Percentiles rank a stretch among this genome's conserved stretches.
Evolutionary conservation across 92 coral and sea anemone genomes (phyloP).

Genomic region (Zoanthus solanderi): DNA sequence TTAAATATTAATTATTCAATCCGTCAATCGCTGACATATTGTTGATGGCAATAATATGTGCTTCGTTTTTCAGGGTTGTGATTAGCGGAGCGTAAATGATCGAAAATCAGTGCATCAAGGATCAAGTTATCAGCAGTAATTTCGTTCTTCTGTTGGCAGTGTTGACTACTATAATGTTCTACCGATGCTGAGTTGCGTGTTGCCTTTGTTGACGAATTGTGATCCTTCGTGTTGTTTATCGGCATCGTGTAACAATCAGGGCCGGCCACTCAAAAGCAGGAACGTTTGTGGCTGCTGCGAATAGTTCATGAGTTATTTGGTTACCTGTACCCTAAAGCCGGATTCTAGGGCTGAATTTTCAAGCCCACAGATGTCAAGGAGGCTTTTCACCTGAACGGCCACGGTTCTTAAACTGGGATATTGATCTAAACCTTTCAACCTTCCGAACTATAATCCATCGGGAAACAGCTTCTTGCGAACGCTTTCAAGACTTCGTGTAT

Average conservation of each 20-base stretch:
- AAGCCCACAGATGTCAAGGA: neutral
- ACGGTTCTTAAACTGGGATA: slow-evolving; percentile 13
- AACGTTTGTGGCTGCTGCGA: slow-evolving; percentile 20
- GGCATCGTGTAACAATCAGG: slow-evolving; percentile 29
- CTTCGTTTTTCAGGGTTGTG: slow-evolving; percentile 48
- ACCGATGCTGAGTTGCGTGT: neutral
- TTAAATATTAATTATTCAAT: slow-evolving; percentile 42
- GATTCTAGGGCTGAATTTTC: neutral
- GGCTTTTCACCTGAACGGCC: neutral
- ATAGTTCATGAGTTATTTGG: neutral
- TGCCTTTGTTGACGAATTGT: neutral
- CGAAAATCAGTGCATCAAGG: slow-evolving; percentile 28
- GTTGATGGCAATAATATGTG: slow-evolving; percentile 47
- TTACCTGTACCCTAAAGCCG: neutral
- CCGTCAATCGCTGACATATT: slow-evolving; percentile 41
- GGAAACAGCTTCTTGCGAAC: neutral
- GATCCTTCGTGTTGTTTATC: slow-evolving; percentile 4
- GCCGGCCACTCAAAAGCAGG: slow-evolving; percentile 8
- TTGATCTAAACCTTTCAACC: slow-evolving; percentile 36
- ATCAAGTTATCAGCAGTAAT: slow-evolving; percentile 14
- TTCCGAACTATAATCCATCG: slow-evolving; percentile 35
- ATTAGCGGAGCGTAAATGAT: slow-evolving; percentile 48
- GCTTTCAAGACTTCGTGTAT: slow-evolving; percentile 20
- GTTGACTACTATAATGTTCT: neutral
- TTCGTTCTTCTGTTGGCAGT: neutral